Conservation (phyloP, 92 coral and sea anemone genomes). For the Actinostola sp. region DNA sequence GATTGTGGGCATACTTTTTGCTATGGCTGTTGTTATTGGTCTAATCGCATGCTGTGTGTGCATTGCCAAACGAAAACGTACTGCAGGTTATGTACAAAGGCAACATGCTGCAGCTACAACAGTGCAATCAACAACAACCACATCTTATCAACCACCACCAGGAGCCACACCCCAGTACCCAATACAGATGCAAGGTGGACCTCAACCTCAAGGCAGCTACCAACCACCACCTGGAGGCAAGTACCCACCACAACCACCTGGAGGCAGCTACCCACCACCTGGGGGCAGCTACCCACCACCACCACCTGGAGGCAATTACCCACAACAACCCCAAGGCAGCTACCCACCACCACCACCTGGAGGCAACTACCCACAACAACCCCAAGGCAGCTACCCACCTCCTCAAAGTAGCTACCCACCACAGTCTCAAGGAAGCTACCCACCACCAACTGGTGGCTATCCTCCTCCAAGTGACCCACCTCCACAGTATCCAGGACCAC, state of each 20-base stretch:
- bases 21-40: background rate
- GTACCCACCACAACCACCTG: background rate
- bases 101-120: background rate
- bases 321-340: background rate
- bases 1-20: conserved; percentile 3
- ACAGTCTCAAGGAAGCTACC: background rate
- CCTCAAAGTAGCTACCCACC: background rate
- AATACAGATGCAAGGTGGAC: background rate
- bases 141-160: background rate
- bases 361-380: too few relatives aligned
- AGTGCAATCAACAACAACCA: background rate
- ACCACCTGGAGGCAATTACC: conserved; percentile 1
- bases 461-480: too few relatives aligned
- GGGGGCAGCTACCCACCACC: conserved; percentile 9
- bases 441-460: conserved; percentile 1
- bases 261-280: conserved; percentile 8
- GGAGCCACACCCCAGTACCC: background rate
- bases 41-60: background rate
- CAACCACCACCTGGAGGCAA: background rate
- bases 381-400: conserved; percentile 4
- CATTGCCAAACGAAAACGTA: background rate
- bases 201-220: background rate
- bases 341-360: too few relatives aligned
- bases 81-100: background rate
- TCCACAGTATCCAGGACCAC: too few relatives aligned